Base-by-base conservation (phyloP, 2,113 vertebrate genomes). In the Oxyruncus cristatus region DNA sequence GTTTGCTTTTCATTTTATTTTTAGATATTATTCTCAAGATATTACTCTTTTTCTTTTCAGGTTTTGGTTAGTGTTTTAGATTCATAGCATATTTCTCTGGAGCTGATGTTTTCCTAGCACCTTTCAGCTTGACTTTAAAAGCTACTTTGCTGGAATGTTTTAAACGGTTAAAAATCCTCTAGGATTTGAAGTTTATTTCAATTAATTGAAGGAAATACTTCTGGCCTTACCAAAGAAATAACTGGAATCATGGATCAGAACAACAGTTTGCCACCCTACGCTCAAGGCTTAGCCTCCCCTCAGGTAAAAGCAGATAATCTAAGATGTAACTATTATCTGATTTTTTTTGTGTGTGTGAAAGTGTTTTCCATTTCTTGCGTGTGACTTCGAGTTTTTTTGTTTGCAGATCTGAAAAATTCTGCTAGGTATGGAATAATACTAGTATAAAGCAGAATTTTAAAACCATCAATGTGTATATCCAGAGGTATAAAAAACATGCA, bases 201-300 rank as follows among this genome's bases (percentile, higher is more conserved):
- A 68, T 53, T 74, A 66, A 76, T 70, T 79, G 33, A 80, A 74
- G 46, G 68, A 91, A 42, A 33, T 67, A 85, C 46, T 85, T 89
- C 56, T 80, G 85, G 73, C 62, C 49, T 86, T 39, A 95, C 94
- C 82, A 72, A 95, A 91, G 95, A 97, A 97, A 50, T 83, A 85
- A 95, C 78, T 76, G 71, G 59, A 93, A 94, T 88, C 93, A 99
- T 99, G 99, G 99, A 99, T 98, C 99, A 99, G 97, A 99, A 99
- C 98, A 99, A 98, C 98, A 99, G 99, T 95, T 96, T 99, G 89
- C 98, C 99, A 14, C 96, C 99, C 22, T 99, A 99, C 0, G 97
- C 98, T 84, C 99, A 99, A 98, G 99, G 99, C 41, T 96, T 99
- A 97, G 98, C 99, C n/a, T 99, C 99, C 46, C 99, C 99, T 74